phyloP scores from a whole-genome alignment of 2,113 vertebrate species.

The Sus scrofa region T2T-Sscrofa CM000819.6:36976001-36976500 shows the following conservation, averaged over 20 bases:
- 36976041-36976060: conserved; percentile 77
- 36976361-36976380: background rate
- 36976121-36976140: conserved; percentile 72
- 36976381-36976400: conserved; percentile 43
- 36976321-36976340: conserved; percentile 29
- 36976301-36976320: conserved; percentile 5
- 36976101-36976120: conserved; percentile 68
- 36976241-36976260: background rate
- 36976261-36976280: background rate
- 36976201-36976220: conserved; percentile 21
- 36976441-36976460: background rate
- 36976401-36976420: background rate
- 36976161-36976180: conserved; percentile 61
- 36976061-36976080: conserved; percentile 81
- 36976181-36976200: conserved; percentile 56
- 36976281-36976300: background rate
- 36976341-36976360: background rate
- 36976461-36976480: conserved; percentile 24
- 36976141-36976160: conserved; percentile 54
- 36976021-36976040: conserved; percentile 63
- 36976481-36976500: background rate
- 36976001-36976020: conserved; percentile 57
- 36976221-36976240: conserved; percentile 40
- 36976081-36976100: conserved; percentile 72
- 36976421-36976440: conserved; percentile 33